Evolutionary conservation across 2,888 invertebrate genomes (phyloP).

Genomic region (Lumbricus terrestris): DNA sequence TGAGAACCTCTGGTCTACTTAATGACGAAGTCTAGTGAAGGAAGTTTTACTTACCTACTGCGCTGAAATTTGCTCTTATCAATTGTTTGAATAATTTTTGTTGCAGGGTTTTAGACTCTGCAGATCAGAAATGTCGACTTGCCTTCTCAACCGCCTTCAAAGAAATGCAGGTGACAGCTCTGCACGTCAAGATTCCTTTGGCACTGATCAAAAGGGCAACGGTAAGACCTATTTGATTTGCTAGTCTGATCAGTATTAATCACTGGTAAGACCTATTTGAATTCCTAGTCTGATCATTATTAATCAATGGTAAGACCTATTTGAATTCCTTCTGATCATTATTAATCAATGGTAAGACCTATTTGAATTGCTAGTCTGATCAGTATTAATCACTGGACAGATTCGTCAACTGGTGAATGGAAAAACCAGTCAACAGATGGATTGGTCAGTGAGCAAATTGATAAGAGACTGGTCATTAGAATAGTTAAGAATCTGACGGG

Average conservation of each 20-base stretch:
- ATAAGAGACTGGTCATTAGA: not conserved
- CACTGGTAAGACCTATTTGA: not conserved
- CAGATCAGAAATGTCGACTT: constrained; percentile 51
- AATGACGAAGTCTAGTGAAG: not conserved
- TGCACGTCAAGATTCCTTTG: constrained; percentile 55
- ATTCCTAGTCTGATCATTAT: too few species aligned
- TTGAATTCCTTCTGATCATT: not conserved
- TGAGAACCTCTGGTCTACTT: too few species aligned
- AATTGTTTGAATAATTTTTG: not conserved
- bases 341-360: not conserved
- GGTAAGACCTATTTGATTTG: constrained; percentile 43
- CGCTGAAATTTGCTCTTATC: not conserved
- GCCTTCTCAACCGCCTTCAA: constrained; percentile 54
- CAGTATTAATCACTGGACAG: not conserved
- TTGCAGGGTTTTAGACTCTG: constrained; percentile 48
- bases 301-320: not conserved
- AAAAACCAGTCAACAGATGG: not conserved
- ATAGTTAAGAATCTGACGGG: too few species aligned
- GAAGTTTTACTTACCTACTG: not conserved
- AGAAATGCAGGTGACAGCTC: constrained; percentile 51
- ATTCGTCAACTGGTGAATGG: not conserved
- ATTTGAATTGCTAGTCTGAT: not conserved
- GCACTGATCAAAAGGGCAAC: constrained; percentile 47
- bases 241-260: not conserved
- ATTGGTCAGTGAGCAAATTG: not conserved